Evolutionary conservation across 1,140 invertebrate species (phyloP).

Genomic region (Hormaphis cornu): DNA sequence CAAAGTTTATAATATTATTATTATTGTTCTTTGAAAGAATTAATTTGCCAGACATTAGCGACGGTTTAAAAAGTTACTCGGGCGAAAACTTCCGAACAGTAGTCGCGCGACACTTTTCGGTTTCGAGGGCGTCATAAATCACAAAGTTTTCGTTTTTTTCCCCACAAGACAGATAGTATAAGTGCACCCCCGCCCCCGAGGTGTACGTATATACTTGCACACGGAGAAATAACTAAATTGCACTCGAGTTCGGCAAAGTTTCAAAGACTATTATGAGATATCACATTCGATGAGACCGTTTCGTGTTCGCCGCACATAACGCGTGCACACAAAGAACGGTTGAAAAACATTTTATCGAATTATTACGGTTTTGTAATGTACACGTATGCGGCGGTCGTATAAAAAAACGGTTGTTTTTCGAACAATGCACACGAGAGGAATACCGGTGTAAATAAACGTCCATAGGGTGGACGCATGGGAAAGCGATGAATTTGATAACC

Average conservation of each 20-base stretch:
- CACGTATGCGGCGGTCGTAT: no score
- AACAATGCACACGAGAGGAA: no score
- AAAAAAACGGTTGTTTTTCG: no score
- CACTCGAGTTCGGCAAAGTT: background rate
- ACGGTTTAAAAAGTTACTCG: slow-evolving; percentile 29
- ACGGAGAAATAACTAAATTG: slow-evolving; percentile 23
- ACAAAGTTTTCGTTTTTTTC: slow-evolving; percentile 24
- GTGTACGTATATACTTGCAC: no score
- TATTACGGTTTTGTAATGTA: no score
- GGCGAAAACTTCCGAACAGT: slow-evolving; percentile 11
- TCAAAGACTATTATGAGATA: slow-evolving; percentile 27
- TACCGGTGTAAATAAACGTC: no score
- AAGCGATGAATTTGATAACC: no score
- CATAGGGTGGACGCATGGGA: no score
- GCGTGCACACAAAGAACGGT: no score
- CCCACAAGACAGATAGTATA: slow-evolving; percentile 12
- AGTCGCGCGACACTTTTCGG: slow-evolving; percentile 25
- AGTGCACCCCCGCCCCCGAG: background rate
- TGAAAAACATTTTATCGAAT: no score
- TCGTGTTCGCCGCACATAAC: no score
- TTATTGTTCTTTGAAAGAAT: slow-evolving; percentile 28
- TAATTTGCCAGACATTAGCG: slow-evolving; percentile 29
- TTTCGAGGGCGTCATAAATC: slow-evolving; percentile 23
- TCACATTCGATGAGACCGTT: slow-evolving; percentile 22
- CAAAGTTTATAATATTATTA: background rate